A percentile compares a stretch with the other conserved stretches of the same genome.
phyloP scores from a whole-genome alignment of 2,888 invertebrate species.

The Ectemnius lituratus region DNA sequence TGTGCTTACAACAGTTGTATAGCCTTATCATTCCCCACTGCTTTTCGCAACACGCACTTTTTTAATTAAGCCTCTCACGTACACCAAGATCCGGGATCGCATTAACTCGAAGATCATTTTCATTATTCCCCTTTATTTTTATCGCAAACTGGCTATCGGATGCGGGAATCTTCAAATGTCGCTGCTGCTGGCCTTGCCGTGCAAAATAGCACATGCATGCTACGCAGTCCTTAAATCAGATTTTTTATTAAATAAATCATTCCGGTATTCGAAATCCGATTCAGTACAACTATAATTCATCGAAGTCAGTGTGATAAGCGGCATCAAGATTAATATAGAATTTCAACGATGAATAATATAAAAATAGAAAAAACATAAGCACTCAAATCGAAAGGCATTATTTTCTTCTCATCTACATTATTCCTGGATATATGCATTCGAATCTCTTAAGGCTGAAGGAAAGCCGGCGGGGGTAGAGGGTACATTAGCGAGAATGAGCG shows the following conservation, averaged over 20 bases:
- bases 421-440: background rate
- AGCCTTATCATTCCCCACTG: background rate
- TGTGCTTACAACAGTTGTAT: no score
- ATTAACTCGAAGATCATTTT: background rate
- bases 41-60: background rate
- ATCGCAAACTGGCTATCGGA: slow-evolving; percentile 22
- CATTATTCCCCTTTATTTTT: slow-evolving; percentile 32
- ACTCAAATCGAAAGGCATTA: no score
- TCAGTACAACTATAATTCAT: slow-evolving; percentile 31
- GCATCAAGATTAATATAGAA: background rate
- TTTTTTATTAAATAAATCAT: slow-evolving; percentile 48
- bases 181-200: slow-evolving; percentile 26
- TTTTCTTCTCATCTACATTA: no score
- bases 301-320: slow-evolving; percentile 45
- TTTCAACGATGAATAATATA: no score
- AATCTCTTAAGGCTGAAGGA: slow-evolving; percentile 17
- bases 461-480: background rate
- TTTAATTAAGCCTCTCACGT: slow-evolving; percentile 22
- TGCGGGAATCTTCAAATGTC: slow-evolving; percentile 29
- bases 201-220: slow-evolving; percentile 28
- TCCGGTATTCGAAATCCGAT: slow-evolving; percentile 15
- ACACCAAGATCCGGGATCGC: background rate
- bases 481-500: slow-evolving; percentile 15
- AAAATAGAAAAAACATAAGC: no score
- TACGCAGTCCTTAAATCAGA: slow-evolving; percentile 42